phyloP scores from a whole-genome alignment of 2,888 invertebrate genomes.

The Scrobipalpa costella region DNA sequence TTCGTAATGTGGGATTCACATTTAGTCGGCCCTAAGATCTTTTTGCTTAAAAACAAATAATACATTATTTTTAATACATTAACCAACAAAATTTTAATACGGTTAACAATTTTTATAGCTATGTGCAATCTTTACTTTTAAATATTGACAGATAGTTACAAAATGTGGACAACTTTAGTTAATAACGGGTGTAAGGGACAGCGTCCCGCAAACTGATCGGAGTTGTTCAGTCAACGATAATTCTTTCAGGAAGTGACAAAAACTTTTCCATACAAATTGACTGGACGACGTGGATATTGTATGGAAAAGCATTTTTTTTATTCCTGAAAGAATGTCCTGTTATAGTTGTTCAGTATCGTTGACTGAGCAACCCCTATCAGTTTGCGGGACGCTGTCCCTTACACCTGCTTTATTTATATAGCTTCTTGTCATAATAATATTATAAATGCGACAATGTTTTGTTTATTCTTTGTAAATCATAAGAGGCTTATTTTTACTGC shows the following conservation, averaged over 20 bases:
- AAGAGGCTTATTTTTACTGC: background rate
- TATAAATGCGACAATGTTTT: background rate
- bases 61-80: slow-evolving; percentile 16
- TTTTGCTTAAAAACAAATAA: slow-evolving; percentile 17
- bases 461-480: background rate
- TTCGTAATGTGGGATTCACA: background rate
- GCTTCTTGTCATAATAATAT: background rate
- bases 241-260: too few species aligned
- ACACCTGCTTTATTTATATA: too few species aligned
- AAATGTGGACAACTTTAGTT: background rate
- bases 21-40: background rate
- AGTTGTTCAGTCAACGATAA: too few species aligned
- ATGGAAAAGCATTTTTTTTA: too few species aligned
- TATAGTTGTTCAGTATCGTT: too few species aligned
- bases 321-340: too few species aligned
- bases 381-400: too few species aligned
- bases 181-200: too few species aligned
- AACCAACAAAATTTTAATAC: slow-evolving; percentile 18
- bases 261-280: too few species aligned
- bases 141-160: background rate
- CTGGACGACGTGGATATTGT: too few species aligned
- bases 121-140: background rate
- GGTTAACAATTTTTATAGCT: slow-evolving; percentile 16
- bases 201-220: too few species aligned
- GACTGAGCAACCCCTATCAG: too few species aligned